Percentiles rank a stretch among this genome's conserved stretches.
Evolutionary conservation across 2,797 vertebrate genomes (phyloP).

Genomic region (Alectoris magna): DNA sequence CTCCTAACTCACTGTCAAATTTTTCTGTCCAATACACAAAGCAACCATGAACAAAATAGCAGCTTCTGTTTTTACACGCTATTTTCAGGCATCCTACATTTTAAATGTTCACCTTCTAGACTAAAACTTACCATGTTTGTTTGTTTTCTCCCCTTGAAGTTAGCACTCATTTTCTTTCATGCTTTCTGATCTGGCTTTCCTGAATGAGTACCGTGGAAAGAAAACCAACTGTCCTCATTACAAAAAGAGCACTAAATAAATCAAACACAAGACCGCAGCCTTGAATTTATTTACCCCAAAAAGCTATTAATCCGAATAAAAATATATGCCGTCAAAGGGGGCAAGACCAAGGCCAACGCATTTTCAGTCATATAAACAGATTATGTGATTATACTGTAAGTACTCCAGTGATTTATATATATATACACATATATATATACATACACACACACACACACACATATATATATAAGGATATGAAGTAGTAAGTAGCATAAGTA

Average conservation of each 20-base stretch:
- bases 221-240: background rate
- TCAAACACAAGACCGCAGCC: background rate
- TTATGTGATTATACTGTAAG: constrained; percentile 30
- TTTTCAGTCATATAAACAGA: background rate
- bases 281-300: background rate
- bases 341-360: background rate
- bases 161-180: background rate
- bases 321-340: background rate
- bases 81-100: background rate
- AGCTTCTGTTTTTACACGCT: background rate
- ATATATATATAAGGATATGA: background rate
- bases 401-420: background rate
- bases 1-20: background rate
- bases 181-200: background rate
- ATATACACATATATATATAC: too few relatives aligned
- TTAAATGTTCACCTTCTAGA: background rate
- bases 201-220: background rate
- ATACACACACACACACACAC: too few relatives aligned
- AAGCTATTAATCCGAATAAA: constrained; percentile 16
- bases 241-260: background rate
- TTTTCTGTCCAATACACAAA: background rate
- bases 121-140: background rate
- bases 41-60: background rate
- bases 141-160: background rate
- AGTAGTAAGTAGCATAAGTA: background rate